phyloP scores from a whole-genome alignment of 2,797 vertebrate genomes.

The Vireo griseus region DNA sequence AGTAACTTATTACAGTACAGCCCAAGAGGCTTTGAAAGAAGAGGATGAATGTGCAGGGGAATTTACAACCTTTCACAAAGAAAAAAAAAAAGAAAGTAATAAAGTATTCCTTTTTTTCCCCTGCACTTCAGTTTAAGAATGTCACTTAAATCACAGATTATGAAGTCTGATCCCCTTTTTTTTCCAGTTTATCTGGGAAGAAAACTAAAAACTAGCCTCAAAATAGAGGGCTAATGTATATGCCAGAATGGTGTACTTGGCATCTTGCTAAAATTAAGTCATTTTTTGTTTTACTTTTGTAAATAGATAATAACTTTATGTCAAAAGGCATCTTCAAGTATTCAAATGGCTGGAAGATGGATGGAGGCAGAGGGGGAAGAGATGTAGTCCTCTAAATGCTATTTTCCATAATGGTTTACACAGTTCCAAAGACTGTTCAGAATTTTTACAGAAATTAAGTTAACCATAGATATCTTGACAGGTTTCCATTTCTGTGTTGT shows the following conservation, averaged over 20 bases:
- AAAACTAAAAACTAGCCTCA: background rate
- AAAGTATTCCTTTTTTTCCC: background rate
- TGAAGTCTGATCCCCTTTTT: background rate
- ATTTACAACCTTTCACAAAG: background rate
- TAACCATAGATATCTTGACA: background rate
- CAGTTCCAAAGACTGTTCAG: background rate
- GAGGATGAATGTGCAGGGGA: background rate
- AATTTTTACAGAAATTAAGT: background rate
- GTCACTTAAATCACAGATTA: background rate
- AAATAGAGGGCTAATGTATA: background rate
- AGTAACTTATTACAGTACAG: background rate
- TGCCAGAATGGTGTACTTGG: background rate
- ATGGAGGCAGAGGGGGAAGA: background rate
- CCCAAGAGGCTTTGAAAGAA: background rate
- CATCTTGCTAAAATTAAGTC: background rate
- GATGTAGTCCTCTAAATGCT: background rate
- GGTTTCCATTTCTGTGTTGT: background rate
- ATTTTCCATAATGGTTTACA: background rate
- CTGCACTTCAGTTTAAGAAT: background rate
- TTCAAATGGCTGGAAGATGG: background rate
- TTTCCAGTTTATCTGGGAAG: background rate
- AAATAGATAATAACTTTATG: background rate
- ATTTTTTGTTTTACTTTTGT: background rate
- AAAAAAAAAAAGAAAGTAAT: background rate
- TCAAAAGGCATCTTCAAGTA: background rate